Base-by-base conservation (phyloP, 2,888 invertebrate genomes). In the Biston betularia region DNA sequence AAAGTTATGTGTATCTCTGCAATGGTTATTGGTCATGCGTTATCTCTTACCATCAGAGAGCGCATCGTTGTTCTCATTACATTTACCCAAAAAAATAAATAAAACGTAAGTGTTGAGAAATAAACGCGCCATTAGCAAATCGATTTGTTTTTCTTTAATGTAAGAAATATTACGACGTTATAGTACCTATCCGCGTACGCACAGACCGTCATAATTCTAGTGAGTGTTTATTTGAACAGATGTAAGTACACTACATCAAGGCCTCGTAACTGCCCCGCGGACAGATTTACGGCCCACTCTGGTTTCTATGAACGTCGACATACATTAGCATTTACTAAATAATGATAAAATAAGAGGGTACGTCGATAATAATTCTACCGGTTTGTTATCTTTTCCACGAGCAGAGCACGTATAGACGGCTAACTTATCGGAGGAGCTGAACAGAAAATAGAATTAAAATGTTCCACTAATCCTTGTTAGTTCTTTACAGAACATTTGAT, bases 271-370 rank as follows among this genome's bases (percentile, higher is more conserved):
- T 76, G 75, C 63, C 81, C 75, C 74, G 79, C 71, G 73, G 89
- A 91, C 81, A 75, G 88, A 85, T 82, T 83, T 83, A 89, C 80
- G 72, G 68, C 63, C 63, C 77, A 74, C 79, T 87, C 89, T 89
- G 89, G 84, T 88, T 86, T 83, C 80, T 84, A 73, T 86, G 88
- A 80, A 83, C 87, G 86, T 88, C 89, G 83, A 86, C 85, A 85
- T 86, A 85, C 87, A 83, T 90, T 89, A 88, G 77, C 73, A 81
- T 84, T 80, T 80, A 86, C 84, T 88, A 85, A 86, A 89, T 89
- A 89, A 79, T 76, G 76, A 82, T 84, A 81, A 84, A 86, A 79
- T 81, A 80, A 80, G 79, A 78, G 76, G 69, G 75, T 74, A 69
- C 75, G 80, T 81, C 74, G 77, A 81, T 83, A 83, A 88, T 89